phyloP scores from a whole-genome alignment of 2,797 vertebrate genomes.

The Benthosema pterotum region DNA sequence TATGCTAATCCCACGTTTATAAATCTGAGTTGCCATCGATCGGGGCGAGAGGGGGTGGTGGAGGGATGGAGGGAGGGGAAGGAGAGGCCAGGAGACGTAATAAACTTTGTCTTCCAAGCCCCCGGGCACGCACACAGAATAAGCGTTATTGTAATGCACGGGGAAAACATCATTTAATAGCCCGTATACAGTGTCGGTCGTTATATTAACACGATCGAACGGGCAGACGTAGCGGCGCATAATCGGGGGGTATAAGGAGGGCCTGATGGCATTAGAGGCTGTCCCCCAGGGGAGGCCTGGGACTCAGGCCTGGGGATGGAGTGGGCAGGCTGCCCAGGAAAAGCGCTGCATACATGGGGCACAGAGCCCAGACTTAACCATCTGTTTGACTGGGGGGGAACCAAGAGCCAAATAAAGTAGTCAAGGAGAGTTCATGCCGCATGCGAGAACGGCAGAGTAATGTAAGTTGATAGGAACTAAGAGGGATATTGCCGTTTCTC shows the following conservation, averaged over 20 bases:
- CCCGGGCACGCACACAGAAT: slow-evolving; percentile 81
- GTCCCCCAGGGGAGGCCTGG: slow-evolving; percentile 50
- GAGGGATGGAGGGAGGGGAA: too few relatives aligned
- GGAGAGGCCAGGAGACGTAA: slow-evolving; percentile 79
- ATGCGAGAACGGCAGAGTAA: slow-evolving; percentile 9
- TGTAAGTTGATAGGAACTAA: slow-evolving; percentile 17
- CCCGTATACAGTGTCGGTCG: slow-evolving; percentile 87
- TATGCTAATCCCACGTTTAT: slow-evolving; percentile 92
- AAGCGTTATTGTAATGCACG: slow-evolving; percentile 90
- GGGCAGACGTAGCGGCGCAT: slow-evolving; percentile 71
- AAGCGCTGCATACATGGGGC: slow-evolving; percentile 43
- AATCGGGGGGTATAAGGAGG: slow-evolving; percentile 75
- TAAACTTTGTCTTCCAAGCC: slow-evolving; percentile 81
- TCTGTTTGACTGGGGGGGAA: slow-evolving; percentile 46
- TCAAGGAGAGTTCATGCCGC: slow-evolving; percentile 30
- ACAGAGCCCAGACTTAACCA: slow-evolving; percentile 52
- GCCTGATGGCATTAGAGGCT: slow-evolving; percentile 55
- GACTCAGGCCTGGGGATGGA: slow-evolving; percentile 43
- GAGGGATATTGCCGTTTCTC: background rate
- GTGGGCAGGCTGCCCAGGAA: slow-evolving; percentile 65
- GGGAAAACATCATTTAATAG: slow-evolving; percentile 92
- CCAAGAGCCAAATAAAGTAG: slow-evolving; percentile 23
- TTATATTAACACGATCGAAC: slow-evolving; percentile 90
- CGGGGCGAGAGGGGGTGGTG: slow-evolving; percentile 30
- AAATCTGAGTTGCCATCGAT: slow-evolving; percentile 93